Conservation (phyloP, 2,113 vertebrate genomes). For the Psilopsiagon aurifrons region DNA sequence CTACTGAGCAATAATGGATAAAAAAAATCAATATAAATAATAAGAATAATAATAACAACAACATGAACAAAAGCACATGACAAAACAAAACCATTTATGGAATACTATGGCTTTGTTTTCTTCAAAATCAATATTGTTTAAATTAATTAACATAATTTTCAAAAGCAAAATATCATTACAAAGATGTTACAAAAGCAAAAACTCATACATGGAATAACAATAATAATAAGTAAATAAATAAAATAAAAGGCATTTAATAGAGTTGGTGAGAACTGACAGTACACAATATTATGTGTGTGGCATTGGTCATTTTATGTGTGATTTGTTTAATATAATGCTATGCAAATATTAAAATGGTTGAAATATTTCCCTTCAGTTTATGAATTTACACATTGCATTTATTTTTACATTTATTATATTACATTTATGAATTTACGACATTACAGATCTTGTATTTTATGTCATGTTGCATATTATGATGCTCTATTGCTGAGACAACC, state of each 20-base stretch:
- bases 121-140: constrained; percentile 6
- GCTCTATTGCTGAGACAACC: not conserved
- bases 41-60: constrained; percentile 45
- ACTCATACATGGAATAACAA: constrained; percentile 11
- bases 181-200: constrained; percentile 26
- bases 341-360: not conserved
- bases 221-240: not conserved
- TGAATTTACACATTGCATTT: not conserved
- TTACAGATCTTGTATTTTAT: not conserved
- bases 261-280: not conserved
- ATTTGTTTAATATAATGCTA: not conserved
- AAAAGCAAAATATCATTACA: constrained; percentile 28
- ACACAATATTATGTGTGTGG: not conserved
- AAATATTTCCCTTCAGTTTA: not conserved
- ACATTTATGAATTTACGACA: not conserved
- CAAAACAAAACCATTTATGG: constrained; percentile 7
- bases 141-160: constrained; percentile 30
- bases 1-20: constrained; percentile 90
- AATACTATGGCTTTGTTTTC: not conserved
- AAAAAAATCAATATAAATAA: constrained; percentile 52
- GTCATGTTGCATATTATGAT: not conserved
- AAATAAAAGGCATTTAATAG: not conserved
- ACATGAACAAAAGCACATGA: constrained; percentile 16
- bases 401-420: not conserved
- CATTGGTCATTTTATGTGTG: not conserved